Base-by-base conservation (phyloP, 2,888 invertebrate genomes). In the Clitarchus hookeri region DNA sequence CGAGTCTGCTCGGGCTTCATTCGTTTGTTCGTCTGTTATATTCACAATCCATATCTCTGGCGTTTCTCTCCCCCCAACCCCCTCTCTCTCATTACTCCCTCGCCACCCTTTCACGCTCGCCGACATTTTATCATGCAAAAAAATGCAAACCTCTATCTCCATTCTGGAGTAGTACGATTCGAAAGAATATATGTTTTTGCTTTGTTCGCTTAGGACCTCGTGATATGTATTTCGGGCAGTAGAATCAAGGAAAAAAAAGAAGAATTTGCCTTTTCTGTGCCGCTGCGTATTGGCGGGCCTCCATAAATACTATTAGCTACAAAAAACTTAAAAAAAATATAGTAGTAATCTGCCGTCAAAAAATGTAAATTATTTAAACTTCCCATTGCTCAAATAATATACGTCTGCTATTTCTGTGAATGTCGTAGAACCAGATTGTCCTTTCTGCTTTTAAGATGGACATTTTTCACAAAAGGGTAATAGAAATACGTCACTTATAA, bases 21-120 rank as follows among this genome's bases (percentile, higher is more conserved):
- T 86, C 83, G 79, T 85, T 84, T 54, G 84, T 54, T 54, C 84
- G 53, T 84, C 44, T 84, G 48, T 54, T 48, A 84, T 54, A 48
- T 54, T 84, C 84, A 54, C 44, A 84, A 48, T 84, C 84, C 54
- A 48, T 84, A 48, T 84, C 54, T 84, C 84, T 48, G 53, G 25
- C 25, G 48, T 8, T 16, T 80, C 26, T 25, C 80, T 12, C 48
- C 79, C 53, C 8, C n/a, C 9, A 13, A 16, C 27, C n/a, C 23
- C 48, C 27, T 3, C 3, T n/a, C 44, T 54, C 84, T 84, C 44
- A 23, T 25, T 27, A 84, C 27, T 44, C 77, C 25, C 23, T 36
- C 0, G 25, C 27, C 84, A 44, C 44, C 84, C 65, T 84, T 65
- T 65, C 65, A 65, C 65, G 16, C 65, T 65, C 65, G 65, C 65